Base-by-base conservation (phyloP, 2,113 vertebrate genomes). In the Synchiropus splendidus region DNA sequence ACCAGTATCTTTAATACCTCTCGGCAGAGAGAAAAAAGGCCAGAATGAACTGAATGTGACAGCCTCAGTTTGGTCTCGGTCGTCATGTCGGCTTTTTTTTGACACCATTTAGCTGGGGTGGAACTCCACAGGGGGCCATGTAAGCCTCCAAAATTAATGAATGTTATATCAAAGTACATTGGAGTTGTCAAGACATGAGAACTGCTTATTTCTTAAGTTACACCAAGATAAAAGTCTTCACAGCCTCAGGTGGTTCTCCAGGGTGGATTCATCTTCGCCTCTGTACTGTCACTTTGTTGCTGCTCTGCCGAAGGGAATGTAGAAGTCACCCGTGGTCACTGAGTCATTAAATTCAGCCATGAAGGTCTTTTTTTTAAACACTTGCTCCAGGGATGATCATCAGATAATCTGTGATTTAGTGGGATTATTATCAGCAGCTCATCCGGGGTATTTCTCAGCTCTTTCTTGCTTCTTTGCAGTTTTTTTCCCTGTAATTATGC, bases 151-250 rank as follows among this genome's bases (percentile, higher is more conserved):
- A 27, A 5, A 27, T 27, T 27, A 27, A 27, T 27, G n/a, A 35
- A 35, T n/a, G n/a, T 35, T 35, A 35, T 35, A 27, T 27, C 21
- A 27, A 27, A 27, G 21, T 27, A 8, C 8, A 27, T 27, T 27
- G 21, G 21, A 27, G 21, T 5, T 27, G 21, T 27, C 21, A 27
- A 27, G 21, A 27, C 21, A 58, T 35, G 16, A 33, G 52, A 68
- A 60, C 16, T 51, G 37, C 57, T 60, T 53, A 61, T 31, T 53
- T 72, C 69, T 75, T 65, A 70, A 67, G 61, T 55, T 36, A 10
- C 10, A 21, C 45, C 39, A 50, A 58, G 51, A 55, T 54, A 55
- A 33, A 57, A 48, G 10, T 34, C 21, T 51, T 45, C 16, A 41
- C 57, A 37, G 39, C 60, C 31, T 52, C 16, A n/a, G 56, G 39